Conservation (phyloP, 2,888 invertebrate genomes). For the Shargacucullia verbasci region DNA sequence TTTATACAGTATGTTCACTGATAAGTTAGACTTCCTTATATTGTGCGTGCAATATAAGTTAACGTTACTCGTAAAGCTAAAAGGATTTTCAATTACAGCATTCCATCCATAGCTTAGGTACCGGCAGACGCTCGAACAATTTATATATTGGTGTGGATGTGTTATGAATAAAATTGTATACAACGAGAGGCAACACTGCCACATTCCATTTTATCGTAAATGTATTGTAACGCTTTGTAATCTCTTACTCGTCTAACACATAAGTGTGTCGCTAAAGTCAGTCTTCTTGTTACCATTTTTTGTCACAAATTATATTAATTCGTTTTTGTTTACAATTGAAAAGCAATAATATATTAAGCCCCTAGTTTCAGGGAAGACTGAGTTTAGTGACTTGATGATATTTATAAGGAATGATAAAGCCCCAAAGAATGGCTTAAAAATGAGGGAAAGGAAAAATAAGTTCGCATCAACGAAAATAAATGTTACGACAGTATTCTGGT, state of each 20-base stretch:
- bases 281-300: slow-evolving; percentile 4
- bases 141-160: slow-evolving; percentile 42
- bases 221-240: slow-evolving; percentile 35
- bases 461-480: background rate
- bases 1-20: slow-evolving; percentile 34
- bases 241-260: slow-evolving; percentile 20
- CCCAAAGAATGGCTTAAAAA: slow-evolving; percentile 31
- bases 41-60: slow-evolving; percentile 66
- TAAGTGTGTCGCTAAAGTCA: slow-evolving; percentile 23
- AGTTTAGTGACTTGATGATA: slow-evolving; percentile 28
- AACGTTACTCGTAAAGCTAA: slow-evolving; percentile 59
- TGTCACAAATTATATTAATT: slow-evolving; percentile 10
- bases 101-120: slow-evolving; percentile 72
- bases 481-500: slow-evolving; percentile 4
- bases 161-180: slow-evolving; percentile 53
- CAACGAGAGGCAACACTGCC: slow-evolving; percentile 68
- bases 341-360: slow-evolving; percentile 12
- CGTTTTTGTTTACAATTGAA: slow-evolving; percentile 4
- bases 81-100: slow-evolving; percentile 63
- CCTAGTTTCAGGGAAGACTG: slow-evolving; percentile 7
- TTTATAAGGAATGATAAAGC: slow-evolving; percentile 42
- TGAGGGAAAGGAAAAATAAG: slow-evolving; percentile 17
- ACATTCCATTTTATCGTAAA: slow-evolving; percentile 63
- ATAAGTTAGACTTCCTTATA: slow-evolving; percentile 63
- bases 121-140: slow-evolving; percentile 45